A percentile compares a stretch with the other conserved stretches of the same genome.
phyloP scores from a whole-genome alignment of 2,797 vertebrate genomes.

The Leontocebus nigricollis region DNA sequence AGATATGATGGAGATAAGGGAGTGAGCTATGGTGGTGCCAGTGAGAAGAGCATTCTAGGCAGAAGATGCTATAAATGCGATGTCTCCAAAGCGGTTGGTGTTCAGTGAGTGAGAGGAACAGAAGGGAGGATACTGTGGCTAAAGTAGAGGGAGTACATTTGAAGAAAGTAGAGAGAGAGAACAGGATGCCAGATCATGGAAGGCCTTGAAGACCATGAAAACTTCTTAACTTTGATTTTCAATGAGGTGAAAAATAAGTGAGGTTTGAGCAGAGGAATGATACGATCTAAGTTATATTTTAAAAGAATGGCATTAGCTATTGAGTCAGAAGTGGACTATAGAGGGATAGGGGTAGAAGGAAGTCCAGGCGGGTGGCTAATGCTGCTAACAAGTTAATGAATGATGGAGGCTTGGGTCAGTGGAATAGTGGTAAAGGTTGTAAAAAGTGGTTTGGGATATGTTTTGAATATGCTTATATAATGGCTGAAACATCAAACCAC shows the following conservation, averaged over 20 bases:
- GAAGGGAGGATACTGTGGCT: neutral
- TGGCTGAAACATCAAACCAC: neutral
- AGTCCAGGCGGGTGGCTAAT: neutral
- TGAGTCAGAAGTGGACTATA: neutral
- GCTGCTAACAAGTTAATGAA: neutral
- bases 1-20: neutral
- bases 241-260: neutral
- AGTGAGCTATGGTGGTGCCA: neutral
- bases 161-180: neutral
- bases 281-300: neutral
- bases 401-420: neutral
- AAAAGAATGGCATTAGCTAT: neutral
- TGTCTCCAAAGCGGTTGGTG: neutral
- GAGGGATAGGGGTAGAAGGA: neutral
- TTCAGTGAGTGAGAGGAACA: neutral
- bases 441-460: neutral
- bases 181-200: neutral
- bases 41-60: neutral
- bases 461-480: neutral
- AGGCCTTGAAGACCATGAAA: neutral
- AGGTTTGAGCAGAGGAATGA: neutral
- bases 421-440: neutral
- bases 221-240: neutral
- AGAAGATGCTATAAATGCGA: neutral
- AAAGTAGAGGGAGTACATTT: neutral